phyloP scores from a whole-genome alignment of 2,797 vertebrate species.

The Furcifer pardalis region DNA sequence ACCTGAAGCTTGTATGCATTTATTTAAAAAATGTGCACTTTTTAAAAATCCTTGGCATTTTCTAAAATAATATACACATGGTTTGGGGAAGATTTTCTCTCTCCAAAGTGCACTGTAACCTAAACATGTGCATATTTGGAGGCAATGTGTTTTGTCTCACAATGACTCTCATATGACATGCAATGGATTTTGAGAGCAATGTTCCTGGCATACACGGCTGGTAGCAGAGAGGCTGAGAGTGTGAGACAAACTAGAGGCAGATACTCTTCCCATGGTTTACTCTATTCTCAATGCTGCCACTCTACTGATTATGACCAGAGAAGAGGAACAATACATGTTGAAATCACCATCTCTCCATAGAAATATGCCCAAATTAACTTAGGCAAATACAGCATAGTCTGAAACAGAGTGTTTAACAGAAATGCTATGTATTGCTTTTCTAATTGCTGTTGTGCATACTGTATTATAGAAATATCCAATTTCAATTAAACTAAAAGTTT shows the following conservation, averaged over 20 bases:
- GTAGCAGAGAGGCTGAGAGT: no score
- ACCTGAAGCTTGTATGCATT: neutral
- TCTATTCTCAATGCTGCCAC: neutral
- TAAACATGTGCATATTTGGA: no score
- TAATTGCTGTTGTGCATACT: neutral
- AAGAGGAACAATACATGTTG: neutral
- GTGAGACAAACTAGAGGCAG: neutral
- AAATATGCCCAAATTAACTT: neutral
- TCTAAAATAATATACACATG: no score
- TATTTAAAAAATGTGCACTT: neutral
- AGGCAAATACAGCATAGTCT: neutral
- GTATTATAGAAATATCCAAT: constrained; percentile 4
- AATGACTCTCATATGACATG: no score
- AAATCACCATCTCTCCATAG: neutral
- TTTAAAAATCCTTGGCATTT: no score
- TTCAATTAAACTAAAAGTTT: neutral
- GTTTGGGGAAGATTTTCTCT: no score
- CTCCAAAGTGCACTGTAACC: no score
- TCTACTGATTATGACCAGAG: neutral
- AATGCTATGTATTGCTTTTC: neutral
- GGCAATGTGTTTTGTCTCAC: no score
- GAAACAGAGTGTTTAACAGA: neutral
- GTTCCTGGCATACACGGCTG: no score
- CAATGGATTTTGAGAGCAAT: no score
- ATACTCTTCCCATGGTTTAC: neutral